These are phyloP conservation scores for Dendropsophus ebraccatus DNA, from an alignment of 2,113 vertebrate genomes.

Conservation along the genomic window DNA sequence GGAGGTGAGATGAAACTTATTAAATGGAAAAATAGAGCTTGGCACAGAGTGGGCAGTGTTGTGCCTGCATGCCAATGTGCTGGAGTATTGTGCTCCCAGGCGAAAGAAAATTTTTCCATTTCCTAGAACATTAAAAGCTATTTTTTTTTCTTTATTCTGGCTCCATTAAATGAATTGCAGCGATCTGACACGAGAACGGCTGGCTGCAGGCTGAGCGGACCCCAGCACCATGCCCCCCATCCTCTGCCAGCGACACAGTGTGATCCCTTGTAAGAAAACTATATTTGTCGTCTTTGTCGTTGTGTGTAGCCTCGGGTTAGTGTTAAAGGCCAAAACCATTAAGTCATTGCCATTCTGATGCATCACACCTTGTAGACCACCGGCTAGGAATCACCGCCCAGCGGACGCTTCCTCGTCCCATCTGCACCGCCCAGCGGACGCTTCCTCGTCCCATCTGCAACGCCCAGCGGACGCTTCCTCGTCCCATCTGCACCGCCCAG, in stretches of 20 bases:
- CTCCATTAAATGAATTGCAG: background rate
- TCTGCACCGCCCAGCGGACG: too few relatives aligned
- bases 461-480: too few relatives aligned
- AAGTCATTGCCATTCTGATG: background rate
- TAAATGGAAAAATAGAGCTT: constrained; percentile 56
- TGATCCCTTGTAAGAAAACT: background rate
- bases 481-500: too few relatives aligned
- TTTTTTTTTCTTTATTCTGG: constrained; percentile 6
- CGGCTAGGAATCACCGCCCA: too few relatives aligned
- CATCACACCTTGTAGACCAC: background rate
- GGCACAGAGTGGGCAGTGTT: constrained; percentile 43
- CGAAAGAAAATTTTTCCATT: constrained; percentile 50
- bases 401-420: too few relatives aligned
- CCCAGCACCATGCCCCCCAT: background rate
- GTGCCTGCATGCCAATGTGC: constrained; percentile 55
- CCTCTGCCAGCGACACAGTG: background rate
- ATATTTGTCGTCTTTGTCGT: background rate
- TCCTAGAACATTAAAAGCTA: constrained; percentile 54
- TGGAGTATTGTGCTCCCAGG: constrained; percentile 53
- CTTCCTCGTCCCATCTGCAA: too few relatives aligned
- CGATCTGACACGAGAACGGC: background rate
- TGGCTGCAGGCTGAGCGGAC: background rate
- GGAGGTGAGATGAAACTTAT: constrained; percentile 56
- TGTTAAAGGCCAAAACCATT: background rate
- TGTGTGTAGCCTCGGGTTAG: too few relatives aligned